Evolutionary conservation across 1,140 invertebrate genomes (phyloP).

Genomic region (Nasonia vitripennis): DNA sequence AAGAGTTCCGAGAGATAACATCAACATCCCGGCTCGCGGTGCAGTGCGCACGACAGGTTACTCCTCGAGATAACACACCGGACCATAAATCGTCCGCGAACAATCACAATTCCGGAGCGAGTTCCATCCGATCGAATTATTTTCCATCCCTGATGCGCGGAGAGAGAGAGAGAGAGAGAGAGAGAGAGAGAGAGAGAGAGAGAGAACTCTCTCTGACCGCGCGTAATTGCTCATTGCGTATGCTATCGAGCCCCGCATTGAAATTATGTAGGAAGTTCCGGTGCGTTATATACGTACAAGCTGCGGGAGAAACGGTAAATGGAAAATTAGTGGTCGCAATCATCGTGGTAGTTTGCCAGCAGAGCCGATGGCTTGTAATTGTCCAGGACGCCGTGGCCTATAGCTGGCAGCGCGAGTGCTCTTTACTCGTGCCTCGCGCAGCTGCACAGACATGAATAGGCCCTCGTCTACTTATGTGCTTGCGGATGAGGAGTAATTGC

Average conservation of each 20-base stretch:
- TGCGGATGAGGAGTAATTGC: neutral
- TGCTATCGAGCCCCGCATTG: constrained; percentile 45
- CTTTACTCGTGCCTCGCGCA: neutral
- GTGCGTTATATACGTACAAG: constrained; percentile 29
- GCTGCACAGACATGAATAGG: neutral
- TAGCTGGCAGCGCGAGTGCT: neutral
- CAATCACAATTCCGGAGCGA: constrained; percentile 40
- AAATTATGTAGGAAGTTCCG: constrained; percentile 48
- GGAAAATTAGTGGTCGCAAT: constrained; percentile 49
- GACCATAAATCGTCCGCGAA: neutral
- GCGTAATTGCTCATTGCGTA: constrained; percentile 49
- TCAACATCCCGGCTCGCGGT: neutral
- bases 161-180: neutral
- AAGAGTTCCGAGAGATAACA: neutral
- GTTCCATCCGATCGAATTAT: constrained; percentile 33
- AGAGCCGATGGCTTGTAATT: constrained; percentile 48
- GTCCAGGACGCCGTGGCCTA: constrained; percentile 5
- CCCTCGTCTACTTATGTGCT: neutral
- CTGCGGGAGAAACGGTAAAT: constrained; percentile 21
- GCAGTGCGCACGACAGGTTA: neutral
- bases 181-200: no score
- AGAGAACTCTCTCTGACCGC: neutral
- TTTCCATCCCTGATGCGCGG: constrained; percentile 17
- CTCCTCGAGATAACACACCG: neutral
- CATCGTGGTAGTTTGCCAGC: constrained; percentile 35